phyloP scores from a whole-genome alignment of 2,888 invertebrate genomes.

The Matsumyia berberina region DNA sequence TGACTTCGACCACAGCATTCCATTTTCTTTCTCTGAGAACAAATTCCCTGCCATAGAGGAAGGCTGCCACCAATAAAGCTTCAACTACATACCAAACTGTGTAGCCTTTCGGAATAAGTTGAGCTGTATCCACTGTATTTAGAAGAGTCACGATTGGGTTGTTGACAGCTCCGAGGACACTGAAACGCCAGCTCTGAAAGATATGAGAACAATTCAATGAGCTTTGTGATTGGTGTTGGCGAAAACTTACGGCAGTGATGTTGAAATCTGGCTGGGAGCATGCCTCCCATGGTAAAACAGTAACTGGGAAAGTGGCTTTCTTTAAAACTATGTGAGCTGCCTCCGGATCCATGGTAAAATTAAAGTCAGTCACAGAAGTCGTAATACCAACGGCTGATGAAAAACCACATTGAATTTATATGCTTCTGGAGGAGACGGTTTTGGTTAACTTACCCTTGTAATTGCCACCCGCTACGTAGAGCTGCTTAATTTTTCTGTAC shows the following conservation, averaged over 20 bases:
- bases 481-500: slow-evolving; percentile 86
- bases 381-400: slow-evolving; percentile 86
- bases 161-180: slow-evolving; percentile 35
- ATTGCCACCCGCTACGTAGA: slow-evolving; percentile 92
- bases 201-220: not conserved
- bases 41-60: slow-evolving; percentile 83
- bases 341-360: slow-evolving; percentile 91
- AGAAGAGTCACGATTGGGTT: slow-evolving; percentile 1
- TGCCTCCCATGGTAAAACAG: slow-evolving; percentile 89
- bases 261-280: slow-evolving; percentile 83
- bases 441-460: no score
- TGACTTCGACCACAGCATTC: slow-evolving; percentile 87
- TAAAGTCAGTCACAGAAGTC: slow-evolving; percentile 82
- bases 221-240: no score
- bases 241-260: slow-evolving; percentile 80
- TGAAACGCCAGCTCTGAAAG: slow-evolving; percentile 85
- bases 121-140: slow-evolving; percentile 3
- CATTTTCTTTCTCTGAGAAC: slow-evolving; percentile 80
- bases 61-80: slow-evolving; percentile 84
- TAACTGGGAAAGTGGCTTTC: slow-evolving; percentile 86
- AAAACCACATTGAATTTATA: no score
- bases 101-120: slow-evolving; percentile 45
- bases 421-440: no score
- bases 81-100: slow-evolving; percentile 85
- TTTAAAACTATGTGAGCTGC: slow-evolving; percentile 89